Conservation (phyloP, 2,113 vertebrate species). For the Dipodomys spectabilis region DNA sequence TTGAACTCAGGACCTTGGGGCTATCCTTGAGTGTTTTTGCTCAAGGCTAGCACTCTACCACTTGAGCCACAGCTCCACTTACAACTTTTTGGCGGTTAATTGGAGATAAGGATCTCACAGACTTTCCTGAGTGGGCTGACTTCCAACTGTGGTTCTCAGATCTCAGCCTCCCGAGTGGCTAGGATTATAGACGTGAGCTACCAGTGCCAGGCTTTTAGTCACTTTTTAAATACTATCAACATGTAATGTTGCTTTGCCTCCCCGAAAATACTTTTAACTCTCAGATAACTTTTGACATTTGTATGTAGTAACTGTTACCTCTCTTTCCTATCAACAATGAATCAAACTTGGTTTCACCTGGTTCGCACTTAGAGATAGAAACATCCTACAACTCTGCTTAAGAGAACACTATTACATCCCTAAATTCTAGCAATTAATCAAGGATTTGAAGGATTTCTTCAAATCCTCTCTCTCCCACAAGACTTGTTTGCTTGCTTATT, state of each 20-base stretch:
- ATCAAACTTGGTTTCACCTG: not conserved
- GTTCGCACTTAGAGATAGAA: not conserved
- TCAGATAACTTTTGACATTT: not conserved
- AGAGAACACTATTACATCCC: not conserved
- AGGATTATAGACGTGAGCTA: too few relatives aligned
- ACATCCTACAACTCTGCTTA: not conserved
- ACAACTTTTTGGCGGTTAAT: too few relatives aligned
- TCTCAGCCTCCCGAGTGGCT: too few relatives aligned
- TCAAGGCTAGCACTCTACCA: too few relatives aligned
- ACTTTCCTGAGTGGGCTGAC: too few relatives aligned
- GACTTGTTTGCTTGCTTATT: not conserved
- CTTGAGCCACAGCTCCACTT: too few relatives aligned
- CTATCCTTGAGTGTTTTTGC: too few relatives aligned
- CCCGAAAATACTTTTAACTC: not conserved
- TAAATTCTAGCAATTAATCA: conserved; percentile 10
- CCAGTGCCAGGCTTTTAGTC: too few relatives aligned
- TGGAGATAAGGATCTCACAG: too few relatives aligned
- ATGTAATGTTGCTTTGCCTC: not conserved
- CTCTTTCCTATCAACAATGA: conserved; percentile 9
- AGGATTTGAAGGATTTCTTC: not conserved
- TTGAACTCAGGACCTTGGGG: too few relatives aligned
- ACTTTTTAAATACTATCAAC: too few relatives aligned
- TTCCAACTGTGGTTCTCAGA: too few relatives aligned
- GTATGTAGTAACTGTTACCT: not conserved
- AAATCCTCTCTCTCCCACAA: not conserved